Evolutionary conservation across 2,113 vertebrate species (phyloP), one percentile per base, ranked within the genome.

Genomic region (Austrofundulus limnaeus): DNA sequence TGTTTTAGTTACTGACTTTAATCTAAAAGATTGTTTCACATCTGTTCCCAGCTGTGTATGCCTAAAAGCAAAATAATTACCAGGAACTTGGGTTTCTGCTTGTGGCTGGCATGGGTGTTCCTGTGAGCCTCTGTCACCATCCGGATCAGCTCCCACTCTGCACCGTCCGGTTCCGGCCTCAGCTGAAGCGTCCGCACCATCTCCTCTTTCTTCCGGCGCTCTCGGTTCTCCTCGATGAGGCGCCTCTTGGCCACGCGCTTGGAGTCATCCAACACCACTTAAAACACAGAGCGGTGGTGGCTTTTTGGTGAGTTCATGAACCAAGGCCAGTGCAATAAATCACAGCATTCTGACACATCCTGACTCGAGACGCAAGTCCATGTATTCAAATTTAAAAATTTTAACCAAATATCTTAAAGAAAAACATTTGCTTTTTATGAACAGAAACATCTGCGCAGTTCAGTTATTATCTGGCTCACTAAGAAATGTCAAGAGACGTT

Each of bases 71-170:
- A 34, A 25, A 24, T n/a, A 3, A 70, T 42, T 17, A 98, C 97
- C 96, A 99, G 83, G 87, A 99, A 99, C 92, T 98, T 98, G 92
- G 96, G 94, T 64, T 97, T 96, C 93, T 98, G 96, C 80, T 98
- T 98, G 96, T 96, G 98, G 81, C 94, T 94, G 90, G 97, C 96
- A 2, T 98, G 98, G 82, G 97, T 99, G 86, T 95, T 94, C 75
- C 94, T 94, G 65, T 99, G 97, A 46, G 97, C 97, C 31, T 99
- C 96, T 0, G 96, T 99, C 28, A 92, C 96, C 51, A 96, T 88
- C 2, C 92, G 91, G 90, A 99, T 98, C 75, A 99, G 90, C 66
- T 98, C 96, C 97, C 96, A 99, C 88, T 99, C 97, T 0, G 94
- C 87, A 0, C 90, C 88, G 69, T 90, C 93, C 46, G 97, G 97